phyloP scores from a whole-genome alignment of 2,113 vertebrate species.

The Tamias sibiricus region DNA sequence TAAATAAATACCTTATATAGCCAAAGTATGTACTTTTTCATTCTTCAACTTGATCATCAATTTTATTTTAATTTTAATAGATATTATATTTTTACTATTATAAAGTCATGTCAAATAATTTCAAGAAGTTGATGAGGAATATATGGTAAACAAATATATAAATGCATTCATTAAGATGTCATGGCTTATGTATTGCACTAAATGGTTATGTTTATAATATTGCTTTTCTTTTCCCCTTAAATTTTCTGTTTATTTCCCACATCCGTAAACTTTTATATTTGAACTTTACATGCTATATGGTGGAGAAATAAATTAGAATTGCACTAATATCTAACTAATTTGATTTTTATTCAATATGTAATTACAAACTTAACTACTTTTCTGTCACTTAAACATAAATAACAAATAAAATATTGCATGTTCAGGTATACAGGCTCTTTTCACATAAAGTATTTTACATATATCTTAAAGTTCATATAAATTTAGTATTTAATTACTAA shows the following conservation, averaged over 20 bases:
- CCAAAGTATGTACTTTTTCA: not conserved
- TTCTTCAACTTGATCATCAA: not conserved
- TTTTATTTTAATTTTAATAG: not conserved
- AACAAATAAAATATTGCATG: not conserved
- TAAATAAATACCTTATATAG: not conserved
- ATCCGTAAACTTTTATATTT: not conserved
- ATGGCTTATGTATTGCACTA: not conserved
- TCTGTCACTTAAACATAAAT: not conserved
- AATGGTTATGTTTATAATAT: not conserved
- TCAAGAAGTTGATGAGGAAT: not conserved
- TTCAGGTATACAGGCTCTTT: not conserved
- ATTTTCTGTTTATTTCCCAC: not conserved
- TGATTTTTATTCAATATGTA: not conserved
- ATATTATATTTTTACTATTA: not conserved
- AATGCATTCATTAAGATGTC: not conserved
- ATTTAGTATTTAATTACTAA: not conserved
- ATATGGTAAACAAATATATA: not conserved
- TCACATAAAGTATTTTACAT: not conserved
- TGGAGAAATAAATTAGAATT: not conserved
- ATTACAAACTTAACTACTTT: not conserved
- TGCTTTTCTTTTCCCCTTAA: not conserved
- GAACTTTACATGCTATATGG: not conserved
- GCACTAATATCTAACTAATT: not conserved
- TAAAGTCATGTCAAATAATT: not conserved
- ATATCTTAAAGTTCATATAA: not conserved